phyloP scores from a whole-genome alignment of 2,113 vertebrate genomes.

The Tragelaphus buxtoni region DNA sequence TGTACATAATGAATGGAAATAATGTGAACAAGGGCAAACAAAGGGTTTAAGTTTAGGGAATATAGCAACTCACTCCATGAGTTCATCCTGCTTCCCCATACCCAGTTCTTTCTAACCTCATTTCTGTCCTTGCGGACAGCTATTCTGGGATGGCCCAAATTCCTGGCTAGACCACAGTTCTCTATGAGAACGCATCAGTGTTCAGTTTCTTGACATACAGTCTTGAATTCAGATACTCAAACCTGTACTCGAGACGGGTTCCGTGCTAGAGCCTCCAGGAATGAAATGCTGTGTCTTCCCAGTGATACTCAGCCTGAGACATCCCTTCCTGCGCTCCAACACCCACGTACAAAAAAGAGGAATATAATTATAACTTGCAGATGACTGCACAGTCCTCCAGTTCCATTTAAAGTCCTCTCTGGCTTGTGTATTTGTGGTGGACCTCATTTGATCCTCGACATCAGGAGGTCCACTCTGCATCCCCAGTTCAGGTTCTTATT shows the following conservation, averaged over 20 bases:
- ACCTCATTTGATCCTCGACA: background rate
- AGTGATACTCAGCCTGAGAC: background rate
- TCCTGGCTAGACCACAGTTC: background rate
- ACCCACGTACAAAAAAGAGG: background rate
- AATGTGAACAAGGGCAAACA: background rate
- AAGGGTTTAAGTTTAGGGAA: background rate
- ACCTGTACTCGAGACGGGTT: accelerated
- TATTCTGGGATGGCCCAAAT: background rate
- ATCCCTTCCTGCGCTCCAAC: background rate
- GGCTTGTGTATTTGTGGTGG: background rate
- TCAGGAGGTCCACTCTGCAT: background rate
- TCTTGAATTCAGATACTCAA: background rate
- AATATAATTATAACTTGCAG: background rate
- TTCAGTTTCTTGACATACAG: background rate
- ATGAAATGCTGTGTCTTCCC: background rate
- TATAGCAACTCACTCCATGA: background rate
- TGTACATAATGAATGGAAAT: background rate
- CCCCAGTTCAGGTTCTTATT: background rate
- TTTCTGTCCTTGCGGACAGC: background rate
- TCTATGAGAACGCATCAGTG: background rate
- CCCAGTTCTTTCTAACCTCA: background rate
- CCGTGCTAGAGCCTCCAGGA: too few species aligned
- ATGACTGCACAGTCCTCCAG: background rate
- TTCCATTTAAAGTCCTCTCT: background rate
- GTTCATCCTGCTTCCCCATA: background rate